Percentiles rank a stretch among this genome's conserved stretches.
These are phyloP conservation scores for Callorhinus ursinus DNA, from an alignment of 2,113 vertebrate genomes.

Conservation along the genomic window DNA sequence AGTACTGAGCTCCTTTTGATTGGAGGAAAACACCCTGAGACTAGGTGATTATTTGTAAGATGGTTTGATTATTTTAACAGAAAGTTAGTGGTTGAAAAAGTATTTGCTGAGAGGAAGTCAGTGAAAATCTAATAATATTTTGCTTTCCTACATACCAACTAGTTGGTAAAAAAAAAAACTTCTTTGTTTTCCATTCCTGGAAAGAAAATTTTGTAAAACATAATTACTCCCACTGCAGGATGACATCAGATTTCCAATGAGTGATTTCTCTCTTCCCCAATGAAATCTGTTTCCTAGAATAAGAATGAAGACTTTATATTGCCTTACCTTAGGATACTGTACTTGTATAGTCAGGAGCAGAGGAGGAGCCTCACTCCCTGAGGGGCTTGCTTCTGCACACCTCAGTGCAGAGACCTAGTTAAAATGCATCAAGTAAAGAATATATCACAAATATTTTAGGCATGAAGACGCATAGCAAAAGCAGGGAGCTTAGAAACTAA, in stretches of 20 bases:
- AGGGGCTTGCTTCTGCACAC: not conserved
- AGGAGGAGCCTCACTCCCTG: not conserved
- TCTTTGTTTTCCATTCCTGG: not conserved
- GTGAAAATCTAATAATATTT: not conserved
- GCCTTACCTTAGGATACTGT: not conserved
- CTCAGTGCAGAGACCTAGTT: not conserved
- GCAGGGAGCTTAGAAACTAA: not conserved
- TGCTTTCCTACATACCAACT: not conserved
- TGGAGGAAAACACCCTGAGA: not conserved
- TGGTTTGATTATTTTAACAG: not conserved
- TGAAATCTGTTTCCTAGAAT: not conserved
- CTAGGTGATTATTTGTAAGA: not conserved
- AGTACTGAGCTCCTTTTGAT: not conserved
- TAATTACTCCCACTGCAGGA: slow-evolving; percentile 36
- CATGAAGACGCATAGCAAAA: not conserved
- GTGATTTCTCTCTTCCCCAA: not conserved
- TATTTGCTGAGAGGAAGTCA: not conserved
- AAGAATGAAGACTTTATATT: slow-evolving; percentile 3
- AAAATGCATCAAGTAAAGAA: not conserved
- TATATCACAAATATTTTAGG: not conserved
- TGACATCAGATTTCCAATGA: slow-evolving; percentile 33
- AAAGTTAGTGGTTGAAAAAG: not conserved
- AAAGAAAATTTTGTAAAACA: slow-evolving; percentile 1
- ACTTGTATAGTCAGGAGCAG: not conserved
- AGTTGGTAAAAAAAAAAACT: not conserved